These are phyloP conservation scores for Zoroaster sp. DNA, from an alignment of 53 echinoderm and acorn worm genomes.

Conservation along the genomic window DNA sequence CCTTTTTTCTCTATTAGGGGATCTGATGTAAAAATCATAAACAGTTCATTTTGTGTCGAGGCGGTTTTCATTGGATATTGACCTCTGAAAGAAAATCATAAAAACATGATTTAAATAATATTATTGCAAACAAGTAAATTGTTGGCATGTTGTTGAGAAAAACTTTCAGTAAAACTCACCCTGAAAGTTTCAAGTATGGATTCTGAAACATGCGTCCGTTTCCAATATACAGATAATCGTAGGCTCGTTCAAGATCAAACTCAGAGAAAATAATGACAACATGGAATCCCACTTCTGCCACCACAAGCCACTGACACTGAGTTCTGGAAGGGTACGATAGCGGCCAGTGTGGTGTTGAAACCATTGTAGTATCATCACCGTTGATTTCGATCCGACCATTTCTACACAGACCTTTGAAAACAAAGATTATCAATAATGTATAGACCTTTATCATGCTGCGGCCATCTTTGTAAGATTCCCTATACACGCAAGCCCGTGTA, in stretches of 20 bases:
- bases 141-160: background rate
- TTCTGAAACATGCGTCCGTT: background rate
- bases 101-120: background rate
- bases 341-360: background rate
- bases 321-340: background rate
- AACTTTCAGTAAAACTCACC: background rate
- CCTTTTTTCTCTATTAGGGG: background rate
- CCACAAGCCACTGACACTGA: background rate
- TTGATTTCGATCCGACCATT: background rate
- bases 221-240: background rate
- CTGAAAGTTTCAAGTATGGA: background rate
- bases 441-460: no score
- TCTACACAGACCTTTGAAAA: background rate
- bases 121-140: background rate
- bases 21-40: background rate
- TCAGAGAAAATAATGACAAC: background rate
- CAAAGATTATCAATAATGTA: no score
- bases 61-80: background rate
- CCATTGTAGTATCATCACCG: background rate
- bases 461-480: no score
- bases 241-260: background rate
- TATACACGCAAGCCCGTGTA: no score
- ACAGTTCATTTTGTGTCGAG: background rate
- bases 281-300: background rate
- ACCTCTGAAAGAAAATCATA: background rate